A percentile compares a stretch with the other conserved stretches of the same genome.
Evolutionary conservation across 2,888 invertebrate species (phyloP).

Genomic region (Spatulosminthurus flaviceps): DNA sequence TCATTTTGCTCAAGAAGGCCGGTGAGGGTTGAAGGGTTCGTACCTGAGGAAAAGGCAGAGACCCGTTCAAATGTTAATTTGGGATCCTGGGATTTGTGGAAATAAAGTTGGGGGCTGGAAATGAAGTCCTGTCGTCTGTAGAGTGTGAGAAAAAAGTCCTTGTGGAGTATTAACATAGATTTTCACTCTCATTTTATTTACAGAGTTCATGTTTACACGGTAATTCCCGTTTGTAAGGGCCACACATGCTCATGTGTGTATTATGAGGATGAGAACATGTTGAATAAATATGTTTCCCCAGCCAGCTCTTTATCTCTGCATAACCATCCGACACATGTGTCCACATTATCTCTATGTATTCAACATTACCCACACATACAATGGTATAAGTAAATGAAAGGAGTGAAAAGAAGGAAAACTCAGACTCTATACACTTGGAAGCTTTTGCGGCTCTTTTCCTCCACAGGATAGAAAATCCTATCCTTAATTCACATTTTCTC

Average conservation of each 20-base stretch:
- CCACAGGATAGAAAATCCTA: too few relatives aligned
- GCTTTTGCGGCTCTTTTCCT: too few relatives aligned
- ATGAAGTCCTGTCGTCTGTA: neutral
- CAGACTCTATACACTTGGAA: too few relatives aligned
- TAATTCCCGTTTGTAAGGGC: neutral
- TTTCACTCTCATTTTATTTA: neutral
- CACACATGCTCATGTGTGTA: neutral
- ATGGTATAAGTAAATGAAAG: too few relatives aligned
- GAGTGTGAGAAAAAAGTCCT: constrained; percentile 11
- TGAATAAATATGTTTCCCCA: neutral
- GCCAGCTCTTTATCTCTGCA: neutral
- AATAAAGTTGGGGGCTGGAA: neutral
- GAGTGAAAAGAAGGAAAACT: too few relatives aligned
- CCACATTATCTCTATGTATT: too few relatives aligned
- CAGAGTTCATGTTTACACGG: neutral
- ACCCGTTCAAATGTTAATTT: neutral
- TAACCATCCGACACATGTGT: neutral
- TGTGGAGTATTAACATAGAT: constrained; percentile 5
- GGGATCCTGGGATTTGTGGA: neutral
- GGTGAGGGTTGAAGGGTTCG: neutral
- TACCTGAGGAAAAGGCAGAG: neutral
- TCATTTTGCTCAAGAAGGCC: too few relatives aligned
- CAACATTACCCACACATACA: neutral
- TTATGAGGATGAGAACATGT: neutral
- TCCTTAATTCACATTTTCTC: too few relatives aligned